Evolutionary conservation across 2,888 invertebrate species (phyloP).

Genomic region (Philopedon plagiatum): DNA sequence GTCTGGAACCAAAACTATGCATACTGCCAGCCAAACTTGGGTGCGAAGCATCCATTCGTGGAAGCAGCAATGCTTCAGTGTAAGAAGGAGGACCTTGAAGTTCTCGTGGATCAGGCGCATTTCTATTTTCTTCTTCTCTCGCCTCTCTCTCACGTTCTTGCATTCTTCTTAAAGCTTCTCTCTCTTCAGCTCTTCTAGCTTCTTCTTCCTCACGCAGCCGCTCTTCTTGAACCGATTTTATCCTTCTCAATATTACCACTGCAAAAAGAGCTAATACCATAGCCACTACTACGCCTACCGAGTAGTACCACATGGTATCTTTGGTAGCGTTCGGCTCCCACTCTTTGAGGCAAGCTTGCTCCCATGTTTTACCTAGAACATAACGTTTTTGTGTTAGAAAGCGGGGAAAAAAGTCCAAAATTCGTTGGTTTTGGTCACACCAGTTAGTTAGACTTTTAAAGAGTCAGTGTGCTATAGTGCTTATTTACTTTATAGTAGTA

Average conservation of each 20-base stretch:
- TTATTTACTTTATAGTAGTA: too few relatives aligned
- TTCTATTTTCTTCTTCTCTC: slow-evolving; percentile 67
- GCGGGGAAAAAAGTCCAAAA: too few relatives aligned
- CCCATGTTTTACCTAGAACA: slow-evolving; percentile 77
- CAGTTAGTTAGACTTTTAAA: too few relatives aligned
- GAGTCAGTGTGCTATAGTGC: too few relatives aligned
- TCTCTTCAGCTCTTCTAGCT: slow-evolving; percentile 73
- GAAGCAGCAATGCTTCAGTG: slow-evolving; percentile 83
- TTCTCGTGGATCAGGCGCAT: slow-evolving; percentile 80
- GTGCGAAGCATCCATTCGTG: slow-evolving; percentile 76
- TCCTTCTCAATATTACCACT: slow-evolving; percentile 72
- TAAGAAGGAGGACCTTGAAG: slow-evolving; percentile 81
- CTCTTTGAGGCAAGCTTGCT: slow-evolving; percentile 75
- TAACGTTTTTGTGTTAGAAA: too few relatives aligned
- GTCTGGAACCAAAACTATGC: slow-evolving; percentile 61
- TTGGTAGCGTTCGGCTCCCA: slow-evolving; percentile 70
- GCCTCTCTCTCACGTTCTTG: slow-evolving; percentile 65
- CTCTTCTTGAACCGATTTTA: slow-evolving; percentile 72
- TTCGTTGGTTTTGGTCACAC: too few relatives aligned
- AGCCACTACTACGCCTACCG: slow-evolving; percentile 72
- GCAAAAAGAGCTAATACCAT: slow-evolving; percentile 72
- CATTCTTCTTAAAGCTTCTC: slow-evolving; percentile 70
- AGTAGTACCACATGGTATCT: slow-evolving; percentile 73
- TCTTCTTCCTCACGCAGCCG: slow-evolving; percentile 67
- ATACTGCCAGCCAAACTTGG: slow-evolving; percentile 67